phyloP scores from a whole-genome alignment of 2,113 vertebrate species.

The Halcyon senegalensis region DNA sequence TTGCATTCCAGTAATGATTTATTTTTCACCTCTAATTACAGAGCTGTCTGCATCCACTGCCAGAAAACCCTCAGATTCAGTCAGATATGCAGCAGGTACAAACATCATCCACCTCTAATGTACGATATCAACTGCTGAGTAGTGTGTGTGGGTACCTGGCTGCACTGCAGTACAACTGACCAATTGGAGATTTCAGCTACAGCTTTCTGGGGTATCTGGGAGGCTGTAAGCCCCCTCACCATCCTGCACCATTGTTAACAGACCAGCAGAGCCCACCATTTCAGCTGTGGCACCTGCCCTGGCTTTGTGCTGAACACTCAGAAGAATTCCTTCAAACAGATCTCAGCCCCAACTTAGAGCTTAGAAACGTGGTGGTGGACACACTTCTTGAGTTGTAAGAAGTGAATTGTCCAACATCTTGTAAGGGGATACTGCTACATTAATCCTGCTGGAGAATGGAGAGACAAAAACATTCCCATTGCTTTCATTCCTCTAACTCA shows the following conservation, averaged over 20 bases:
- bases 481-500: background rate
- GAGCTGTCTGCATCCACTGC: background rate
- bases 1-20: background rate
- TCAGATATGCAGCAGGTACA: background rate
- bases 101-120: background rate
- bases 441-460: background rate
- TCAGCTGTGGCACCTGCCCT: background rate
- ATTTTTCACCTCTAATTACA: background rate
- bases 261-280: background rate
- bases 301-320: background rate
- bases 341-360: background rate
- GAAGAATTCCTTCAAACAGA: background rate
- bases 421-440: background rate
- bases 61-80: background rate
- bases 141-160: background rate
- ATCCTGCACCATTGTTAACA: background rate
- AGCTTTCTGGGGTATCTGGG: background rate
- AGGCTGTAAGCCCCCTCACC: background rate
- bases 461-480: background rate
- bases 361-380: background rate
- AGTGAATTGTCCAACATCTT: background rate
- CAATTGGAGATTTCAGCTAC: background rate
- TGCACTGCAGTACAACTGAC: background rate
- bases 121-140: background rate
- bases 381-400: background rate